Conservation (phyloP, 2,797 vertebrate genomes). For the Clamator glandarius region DNA sequence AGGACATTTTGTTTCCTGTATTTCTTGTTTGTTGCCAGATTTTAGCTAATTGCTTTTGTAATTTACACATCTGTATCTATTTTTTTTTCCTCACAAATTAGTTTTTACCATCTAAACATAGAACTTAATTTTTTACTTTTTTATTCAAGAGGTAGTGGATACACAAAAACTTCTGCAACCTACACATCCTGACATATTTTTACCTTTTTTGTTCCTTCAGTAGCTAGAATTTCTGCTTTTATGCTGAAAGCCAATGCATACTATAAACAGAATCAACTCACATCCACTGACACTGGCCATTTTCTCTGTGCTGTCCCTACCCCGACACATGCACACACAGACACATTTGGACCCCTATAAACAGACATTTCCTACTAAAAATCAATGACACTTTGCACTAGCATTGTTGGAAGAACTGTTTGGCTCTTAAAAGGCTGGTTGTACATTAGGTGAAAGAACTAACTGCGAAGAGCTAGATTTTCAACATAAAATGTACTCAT, state of each 20-base stretch:
- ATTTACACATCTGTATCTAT: not conserved
- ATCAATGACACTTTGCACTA: not conserved
- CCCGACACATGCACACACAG: fast-evolving
- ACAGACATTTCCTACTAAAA: not conserved
- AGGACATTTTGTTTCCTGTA: not conserved
- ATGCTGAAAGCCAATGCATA: not conserved
- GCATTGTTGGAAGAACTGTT: not conserved
- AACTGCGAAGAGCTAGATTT: not conserved
- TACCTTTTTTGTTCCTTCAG: not conserved
- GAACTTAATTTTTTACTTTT: not conserved
- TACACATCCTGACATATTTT: not conserved
- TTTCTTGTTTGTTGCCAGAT: not conserved
- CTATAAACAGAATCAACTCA: not conserved
- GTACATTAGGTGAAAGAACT: not conserved
- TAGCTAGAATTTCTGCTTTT: not conserved
- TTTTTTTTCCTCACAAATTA: not conserved
- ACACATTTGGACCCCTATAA: not conserved
- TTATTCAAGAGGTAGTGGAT: not conserved
- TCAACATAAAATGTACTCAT: not conserved
- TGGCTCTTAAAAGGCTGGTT: not conserved
- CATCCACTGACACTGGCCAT: not conserved
- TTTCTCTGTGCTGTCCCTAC: not conserved
- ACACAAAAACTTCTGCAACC: not conserved
- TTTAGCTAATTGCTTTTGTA: not conserved
- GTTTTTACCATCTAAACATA: not conserved